Conservation (phyloP, 2,888 invertebrate species). For the Aphrophora alni region DNA sequence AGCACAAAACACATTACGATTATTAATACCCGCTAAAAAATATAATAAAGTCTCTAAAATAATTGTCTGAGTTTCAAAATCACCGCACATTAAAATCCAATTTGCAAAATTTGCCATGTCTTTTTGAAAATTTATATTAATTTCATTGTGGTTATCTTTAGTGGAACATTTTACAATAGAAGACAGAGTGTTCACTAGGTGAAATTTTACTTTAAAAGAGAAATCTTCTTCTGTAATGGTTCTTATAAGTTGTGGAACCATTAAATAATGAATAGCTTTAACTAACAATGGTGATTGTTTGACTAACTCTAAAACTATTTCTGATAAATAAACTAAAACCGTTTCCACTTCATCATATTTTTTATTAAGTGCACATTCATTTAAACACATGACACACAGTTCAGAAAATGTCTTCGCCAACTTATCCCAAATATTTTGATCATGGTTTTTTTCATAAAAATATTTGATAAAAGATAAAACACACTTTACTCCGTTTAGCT, state of each 20-base stretch:
- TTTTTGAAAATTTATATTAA: background rate
- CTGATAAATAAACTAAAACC: background rate
- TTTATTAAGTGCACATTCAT: background rate
- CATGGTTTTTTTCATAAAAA: background rate
- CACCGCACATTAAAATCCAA: background rate
- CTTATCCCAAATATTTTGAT: background rate
- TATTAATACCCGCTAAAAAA: background rate
- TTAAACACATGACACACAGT: background rate
- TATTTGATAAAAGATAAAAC: background rate
- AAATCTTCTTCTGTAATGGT: background rate
- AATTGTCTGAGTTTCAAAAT: background rate
- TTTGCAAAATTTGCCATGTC: background rate
- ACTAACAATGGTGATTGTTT: background rate
- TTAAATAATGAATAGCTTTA: background rate
- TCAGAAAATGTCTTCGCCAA: background rate
- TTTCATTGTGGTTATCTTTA: background rate
- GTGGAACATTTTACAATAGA: background rate
- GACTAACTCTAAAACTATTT: background rate
- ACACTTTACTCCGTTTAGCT: background rate
- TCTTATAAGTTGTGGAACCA: background rate
- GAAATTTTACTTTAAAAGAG: background rate
- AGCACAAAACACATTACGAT: background rate
- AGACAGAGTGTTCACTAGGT: background rate
- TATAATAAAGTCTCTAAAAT: background rate
- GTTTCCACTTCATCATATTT: background rate